These are phyloP conservation scores for Helicoverpa armigera DNA, from an alignment of 1,140 invertebrate genomes.

Conservation along the genomic window DNA sequence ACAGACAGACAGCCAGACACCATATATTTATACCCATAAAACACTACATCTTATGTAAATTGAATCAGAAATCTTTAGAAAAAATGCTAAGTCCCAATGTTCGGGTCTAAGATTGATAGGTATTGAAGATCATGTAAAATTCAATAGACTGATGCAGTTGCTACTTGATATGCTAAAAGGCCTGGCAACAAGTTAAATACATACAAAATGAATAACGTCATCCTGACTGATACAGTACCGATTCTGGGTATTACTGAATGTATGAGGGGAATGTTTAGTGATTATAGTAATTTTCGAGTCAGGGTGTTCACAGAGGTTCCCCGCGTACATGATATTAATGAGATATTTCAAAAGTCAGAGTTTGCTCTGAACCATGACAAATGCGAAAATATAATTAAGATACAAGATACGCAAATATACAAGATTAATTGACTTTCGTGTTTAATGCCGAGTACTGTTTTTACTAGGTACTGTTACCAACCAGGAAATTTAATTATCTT, in stretches of 20 bases:
- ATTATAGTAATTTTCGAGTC: neutral
- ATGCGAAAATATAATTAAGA: too few species aligned
- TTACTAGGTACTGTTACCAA: too few species aligned
- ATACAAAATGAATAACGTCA: slow-evolving; percentile 9
- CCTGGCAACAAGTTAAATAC: slow-evolving; percentile 34
- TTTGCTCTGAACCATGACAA: too few species aligned
- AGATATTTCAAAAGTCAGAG: too few species aligned
- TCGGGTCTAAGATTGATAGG: slow-evolving; percentile 61
- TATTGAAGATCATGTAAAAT: slow-evolving; percentile 65
- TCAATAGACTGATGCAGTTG: slow-evolving; percentile 65
- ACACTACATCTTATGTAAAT: slow-evolving; percentile 54
- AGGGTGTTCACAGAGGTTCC: too few species aligned
- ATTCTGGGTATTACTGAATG: neutral
- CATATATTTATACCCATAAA: slow-evolving; percentile 60
- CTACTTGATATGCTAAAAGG: slow-evolving; percentile 46
- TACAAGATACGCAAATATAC: too few species aligned
- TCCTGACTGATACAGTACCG: neutral
- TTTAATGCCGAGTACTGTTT: too few species aligned
- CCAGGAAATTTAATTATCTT: too few species aligned
- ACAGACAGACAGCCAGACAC: slow-evolving; percentile 44
- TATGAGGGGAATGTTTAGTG: neutral
- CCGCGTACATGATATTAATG: neutral
- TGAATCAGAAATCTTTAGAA: slow-evolving; percentile 57
- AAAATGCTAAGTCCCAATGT: slow-evolving; percentile 25
- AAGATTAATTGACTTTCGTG: too few species aligned